Evolutionary conservation across 2,888 invertebrate genomes (phyloP), one percentile per base, ranked within the genome.

Genomic region (Drosophila acutilabella): DNA sequence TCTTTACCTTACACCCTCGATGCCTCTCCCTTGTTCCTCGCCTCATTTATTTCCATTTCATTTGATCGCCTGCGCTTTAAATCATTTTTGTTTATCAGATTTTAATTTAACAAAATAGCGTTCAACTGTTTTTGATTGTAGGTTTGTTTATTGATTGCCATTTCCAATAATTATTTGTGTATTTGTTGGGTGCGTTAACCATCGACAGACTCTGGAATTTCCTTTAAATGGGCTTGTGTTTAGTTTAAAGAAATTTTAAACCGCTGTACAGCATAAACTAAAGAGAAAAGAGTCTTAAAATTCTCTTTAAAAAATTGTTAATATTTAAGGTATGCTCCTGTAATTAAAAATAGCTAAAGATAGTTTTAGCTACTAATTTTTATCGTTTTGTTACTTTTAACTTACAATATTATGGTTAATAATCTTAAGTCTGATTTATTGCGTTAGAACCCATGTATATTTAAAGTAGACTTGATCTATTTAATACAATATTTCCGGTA

Each of bases 41-140:
- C 41, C 40, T 57, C 20, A 0, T 13, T 44, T 23, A 44, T 41
- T 53, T 61, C 67, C 42, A 30, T 61, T 36, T 26, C 59, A 53
- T 53, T 73, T 52, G 64, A 41, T 57, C 45, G 51, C 41, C 51
- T 14, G 33, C 53, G 51, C 18, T 40, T 53, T 41, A 23, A 47
- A 42, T 8, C 30, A 13, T 36, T 36, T 16, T n/a, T 7, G n/a
- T 51, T 74, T 66, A 65, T 71, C 70, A 57, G 59, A 44, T 64
- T 59, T 57, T 42, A 41, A 20, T 42, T 47, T 59, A 14, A 38
- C 54, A 38, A 71, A 58, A 30, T 53, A 41, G 20, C 33, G 20
- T 36, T 30, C 16, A 44, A 56, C 20, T 30, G 18, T 44, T 56
- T 56, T 23, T 14, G 42, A 36, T 44, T 20, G 54, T 56, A 44